Conservation (phyloP, 2,797 vertebrate species). For the Lagocephalus sceleratus region DNA sequence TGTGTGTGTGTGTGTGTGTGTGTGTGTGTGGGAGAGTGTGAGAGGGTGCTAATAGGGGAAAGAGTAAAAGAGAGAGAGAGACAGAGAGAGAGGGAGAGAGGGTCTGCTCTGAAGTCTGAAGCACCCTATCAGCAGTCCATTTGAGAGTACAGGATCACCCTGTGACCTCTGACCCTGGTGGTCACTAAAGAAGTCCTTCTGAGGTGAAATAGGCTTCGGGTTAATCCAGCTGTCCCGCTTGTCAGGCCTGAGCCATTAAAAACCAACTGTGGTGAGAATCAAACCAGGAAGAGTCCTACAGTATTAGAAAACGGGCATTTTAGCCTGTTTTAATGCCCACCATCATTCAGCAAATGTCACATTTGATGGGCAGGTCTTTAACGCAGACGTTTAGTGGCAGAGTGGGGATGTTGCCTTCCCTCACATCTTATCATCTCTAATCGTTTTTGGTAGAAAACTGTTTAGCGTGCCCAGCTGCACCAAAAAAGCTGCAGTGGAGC, state of each 20-base stretch:
- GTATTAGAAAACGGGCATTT: neutral
- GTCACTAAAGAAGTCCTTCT: conserved; percentile 55
- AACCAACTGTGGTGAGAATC: conserved; percentile 36
- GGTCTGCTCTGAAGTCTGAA: conserved; percentile 34
- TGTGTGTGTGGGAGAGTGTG: neutral
- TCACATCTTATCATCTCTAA: conserved; percentile 14
- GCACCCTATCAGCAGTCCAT: conserved; percentile 35
- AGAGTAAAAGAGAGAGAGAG: conserved; percentile 11
- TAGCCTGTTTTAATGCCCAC: neutral
- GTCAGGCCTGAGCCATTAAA: conserved; percentile 29
- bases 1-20: neutral
- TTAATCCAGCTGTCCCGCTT: conserved; percentile 53
- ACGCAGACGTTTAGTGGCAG: conserved; percentile 19
- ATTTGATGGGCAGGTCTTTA: conserved; percentile 6
- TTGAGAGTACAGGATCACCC: conserved; percentile 30
- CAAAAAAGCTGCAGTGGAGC: conserved; percentile 48
- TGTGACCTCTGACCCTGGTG: conserved; percentile 54
- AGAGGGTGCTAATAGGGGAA: conserved; percentile 27
- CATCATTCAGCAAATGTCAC: conserved; percentile 7
- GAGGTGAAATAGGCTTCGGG: conserved; percentile 49
- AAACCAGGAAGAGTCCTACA: conserved; percentile 3
- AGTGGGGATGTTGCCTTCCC: conserved; percentile 31
- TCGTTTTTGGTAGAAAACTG: conserved; percentile 42
- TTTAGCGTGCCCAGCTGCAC: conserved; percentile 62
- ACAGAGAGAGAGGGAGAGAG: conserved; percentile 18